Percentiles rank a stretch among this genome's conserved stretches.
Conservation (phyloP, 2,113 vertebrate genomes). For the Dinomys branickii region DNA sequence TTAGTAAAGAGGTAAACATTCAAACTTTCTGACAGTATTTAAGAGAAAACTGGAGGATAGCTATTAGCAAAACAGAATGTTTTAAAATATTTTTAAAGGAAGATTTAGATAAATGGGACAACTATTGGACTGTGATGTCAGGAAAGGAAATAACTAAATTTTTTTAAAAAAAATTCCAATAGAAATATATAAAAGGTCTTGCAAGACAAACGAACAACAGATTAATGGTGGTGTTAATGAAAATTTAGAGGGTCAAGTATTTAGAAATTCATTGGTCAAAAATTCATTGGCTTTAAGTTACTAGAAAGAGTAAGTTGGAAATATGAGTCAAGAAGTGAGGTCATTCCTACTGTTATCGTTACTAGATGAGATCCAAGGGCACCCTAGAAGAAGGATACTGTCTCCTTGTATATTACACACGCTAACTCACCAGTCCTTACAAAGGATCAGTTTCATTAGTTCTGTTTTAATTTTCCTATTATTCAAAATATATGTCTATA, state of each 20-base stretch:
- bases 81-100: neutral
- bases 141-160: neutral
- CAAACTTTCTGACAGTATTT: neutral
- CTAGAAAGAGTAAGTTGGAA: neutral
- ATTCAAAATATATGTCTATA: neutral
- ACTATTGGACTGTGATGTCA: neutral
- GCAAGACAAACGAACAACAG: neutral
- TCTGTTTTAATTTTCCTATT: neutral
- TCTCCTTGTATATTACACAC: neutral
- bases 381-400: neutral
- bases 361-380: neutral
- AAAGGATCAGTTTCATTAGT: neutral
- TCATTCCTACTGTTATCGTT: neutral
- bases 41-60: neutral
- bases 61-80: neutral
- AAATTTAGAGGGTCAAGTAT: neutral
- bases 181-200: neutral
- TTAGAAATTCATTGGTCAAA: neutral
- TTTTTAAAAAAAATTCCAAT: neutral
- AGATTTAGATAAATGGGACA: neutral
- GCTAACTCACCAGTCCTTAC: neutral
- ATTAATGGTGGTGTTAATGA: neutral
- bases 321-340: neutral
- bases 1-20: neutral
- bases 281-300: neutral